Evolutionary conservation across 2,113 vertebrate genomes (phyloP).

Genomic region (Lycaon pictus): DNA sequence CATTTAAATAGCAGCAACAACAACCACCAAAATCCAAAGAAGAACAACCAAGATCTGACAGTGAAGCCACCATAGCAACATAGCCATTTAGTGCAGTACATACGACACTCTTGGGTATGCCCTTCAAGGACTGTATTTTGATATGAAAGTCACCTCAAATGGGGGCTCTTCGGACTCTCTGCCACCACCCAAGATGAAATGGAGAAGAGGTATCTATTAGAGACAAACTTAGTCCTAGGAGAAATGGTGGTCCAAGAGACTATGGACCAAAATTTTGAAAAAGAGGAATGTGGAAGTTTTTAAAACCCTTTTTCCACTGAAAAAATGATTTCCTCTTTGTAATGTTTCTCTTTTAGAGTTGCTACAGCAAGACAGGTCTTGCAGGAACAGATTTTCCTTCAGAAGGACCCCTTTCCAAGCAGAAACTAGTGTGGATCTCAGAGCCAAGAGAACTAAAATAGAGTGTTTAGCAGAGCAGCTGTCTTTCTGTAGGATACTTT

Average conservation of each 20-base stretch:
- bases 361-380: background rate
- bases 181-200: background rate
- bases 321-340: background rate
- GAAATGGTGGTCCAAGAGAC: background rate
- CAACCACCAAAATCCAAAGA: background rate
- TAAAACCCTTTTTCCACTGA: background rate
- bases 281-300: background rate
- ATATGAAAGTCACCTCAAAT: background rate
- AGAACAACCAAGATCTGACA: background rate
- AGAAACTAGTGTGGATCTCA: background rate
- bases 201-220: background rate
- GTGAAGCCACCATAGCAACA: background rate
- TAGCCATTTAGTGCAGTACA: background rate
- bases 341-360: background rate
- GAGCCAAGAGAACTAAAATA: background rate
- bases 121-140: background rate
- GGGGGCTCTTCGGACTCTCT: background rate
- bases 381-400: background rate
- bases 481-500: background rate
- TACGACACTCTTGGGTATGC: fast-evolving
- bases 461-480: background rate
- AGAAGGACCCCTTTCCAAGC: background rate
- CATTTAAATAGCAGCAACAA: background rate
- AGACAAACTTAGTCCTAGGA: background rate
- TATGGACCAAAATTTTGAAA: background rate